phyloP scores from a whole-genome alignment of 2,113 vertebrate genomes.

The Lophochroa leadbeateri region DNA sequence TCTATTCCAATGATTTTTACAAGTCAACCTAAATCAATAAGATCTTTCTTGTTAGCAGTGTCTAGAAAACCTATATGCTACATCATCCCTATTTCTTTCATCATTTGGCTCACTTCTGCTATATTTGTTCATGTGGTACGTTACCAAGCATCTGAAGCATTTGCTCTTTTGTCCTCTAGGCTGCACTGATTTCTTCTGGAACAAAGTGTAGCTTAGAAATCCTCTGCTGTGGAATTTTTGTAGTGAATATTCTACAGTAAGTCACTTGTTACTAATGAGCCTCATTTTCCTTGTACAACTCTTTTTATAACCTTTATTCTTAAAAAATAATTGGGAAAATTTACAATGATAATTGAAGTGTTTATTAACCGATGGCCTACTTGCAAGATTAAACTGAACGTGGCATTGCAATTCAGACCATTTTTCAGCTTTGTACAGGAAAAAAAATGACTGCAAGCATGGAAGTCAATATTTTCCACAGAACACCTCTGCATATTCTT shows the following conservation, averaged over 20 bases:
- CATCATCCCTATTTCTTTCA: background rate
- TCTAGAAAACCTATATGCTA: background rate
- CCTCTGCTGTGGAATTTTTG: background rate
- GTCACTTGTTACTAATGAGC: background rate
- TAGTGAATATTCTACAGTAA: background rate
- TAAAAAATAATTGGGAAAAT: background rate
- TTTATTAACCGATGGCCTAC: background rate
- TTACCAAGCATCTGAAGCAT: background rate
- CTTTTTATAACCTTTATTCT: background rate
- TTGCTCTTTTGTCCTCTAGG: background rate
- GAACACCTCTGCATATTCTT: background rate
- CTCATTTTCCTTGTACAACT: background rate
- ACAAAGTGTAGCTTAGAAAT: background rate
- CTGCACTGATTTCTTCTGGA: background rate
- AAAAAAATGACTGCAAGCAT: background rate
- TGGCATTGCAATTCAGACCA: background rate
- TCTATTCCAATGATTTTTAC: background rate
- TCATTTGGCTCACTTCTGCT: background rate
- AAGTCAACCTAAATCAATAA: background rate
- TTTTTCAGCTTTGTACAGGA: background rate
- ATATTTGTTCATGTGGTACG: background rate
- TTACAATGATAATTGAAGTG: background rate
- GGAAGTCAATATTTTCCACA: background rate
- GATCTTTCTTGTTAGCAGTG: background rate
- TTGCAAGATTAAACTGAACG: background rate